Conservation (phyloP, 2,888 invertebrate genomes). For the Clepsis dumicolana region DNA sequence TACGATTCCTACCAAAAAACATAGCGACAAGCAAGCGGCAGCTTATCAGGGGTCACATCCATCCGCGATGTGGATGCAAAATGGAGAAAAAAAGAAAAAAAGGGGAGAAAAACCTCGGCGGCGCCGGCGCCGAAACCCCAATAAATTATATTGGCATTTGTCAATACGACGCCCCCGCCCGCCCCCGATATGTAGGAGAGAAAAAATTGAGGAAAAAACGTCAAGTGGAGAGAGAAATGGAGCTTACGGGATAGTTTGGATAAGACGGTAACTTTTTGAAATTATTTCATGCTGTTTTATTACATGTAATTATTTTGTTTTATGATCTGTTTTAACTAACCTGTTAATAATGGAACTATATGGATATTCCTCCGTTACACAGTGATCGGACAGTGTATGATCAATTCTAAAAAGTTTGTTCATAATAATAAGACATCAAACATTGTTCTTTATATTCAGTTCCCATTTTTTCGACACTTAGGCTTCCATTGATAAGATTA, state of each 20-base stretch:
- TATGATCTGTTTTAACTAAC: too few species aligned
- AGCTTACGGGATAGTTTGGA: neutral
- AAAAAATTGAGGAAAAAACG: constrained; percentile 13
- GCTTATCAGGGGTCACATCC: constrained; percentile 26
- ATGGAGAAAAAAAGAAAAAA: constrained; percentile 44
- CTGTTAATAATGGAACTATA: too few species aligned
- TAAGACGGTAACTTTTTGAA: too few species aligned
- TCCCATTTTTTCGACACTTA: too few species aligned
- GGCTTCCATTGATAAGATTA: too few species aligned
- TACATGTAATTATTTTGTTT: too few species aligned
- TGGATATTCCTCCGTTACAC: too few species aligned
- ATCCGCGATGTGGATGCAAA: constrained; percentile 11
- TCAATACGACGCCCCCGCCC: constrained; percentile 25
- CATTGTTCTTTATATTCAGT: too few species aligned
- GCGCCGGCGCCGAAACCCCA: constrained; percentile 63
- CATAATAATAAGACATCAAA: too few species aligned
- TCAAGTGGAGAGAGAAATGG: constrained; percentile 17
- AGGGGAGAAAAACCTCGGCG: constrained; percentile 73
- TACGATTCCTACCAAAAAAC: neutral
- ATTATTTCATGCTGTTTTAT: too few species aligned
- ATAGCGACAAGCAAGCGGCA: constrained; percentile 4
- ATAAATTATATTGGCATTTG: constrained; percentile 40
- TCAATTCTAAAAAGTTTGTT: too few species aligned
- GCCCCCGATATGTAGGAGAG: constrained; percentile 4
- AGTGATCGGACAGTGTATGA: too few species aligned